Evolutionary conservation across 2,113 vertebrate species (phyloP), one percentile per base, ranked within the genome.

Genomic region (Oryzias woworae): DNA sequence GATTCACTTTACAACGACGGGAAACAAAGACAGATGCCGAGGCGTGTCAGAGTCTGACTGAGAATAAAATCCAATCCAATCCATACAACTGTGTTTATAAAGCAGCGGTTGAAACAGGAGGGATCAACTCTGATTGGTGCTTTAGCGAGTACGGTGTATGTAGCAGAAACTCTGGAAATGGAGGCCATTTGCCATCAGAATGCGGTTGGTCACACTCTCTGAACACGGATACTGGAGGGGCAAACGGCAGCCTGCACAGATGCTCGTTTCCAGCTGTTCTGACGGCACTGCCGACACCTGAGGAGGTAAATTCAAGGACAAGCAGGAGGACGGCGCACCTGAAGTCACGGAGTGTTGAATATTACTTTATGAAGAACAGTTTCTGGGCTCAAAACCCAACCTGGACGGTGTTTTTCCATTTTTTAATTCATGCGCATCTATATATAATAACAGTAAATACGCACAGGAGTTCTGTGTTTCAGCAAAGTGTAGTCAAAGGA

Each of bases 231-330:
- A 12, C 8, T 12, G 10, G 31, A 10, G 18, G 17, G 62, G 51
- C 24, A 44, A 51, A 23, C 68, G 50, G 59, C 46, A 56, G 52
- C 45, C 46, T 47, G 63, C 17, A 51, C 71, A 67, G 59, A 55
- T 58, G 26, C 22, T 71, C 62, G 1, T 55, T 20, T 63, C 69
- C 74, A 71, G 62, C 56, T 20, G 58, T 31, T 66, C 54, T 51
- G 31, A 44, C 68, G 15, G 15, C 7, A 1, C 16, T 20, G 7
- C 24, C n/a, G 43, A 60, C 31, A 49, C 3, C 42, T 14, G 7
- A 60, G 28, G 57, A 54, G 14, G 24, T 15, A 5, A 28, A 36
- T 56, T 44, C 44, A 55, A 56, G 36, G n/a, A 62, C 31, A 41
- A 28, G 36, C 5, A 42, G 51, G 50, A 60, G 28, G 44, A 60